Percentiles rank a stretch among this genome's conserved stretches.
phyloP scores from a whole-genome alignment of 1,140 invertebrate genomes.

The Drosophila pallidifrons region DNA sequence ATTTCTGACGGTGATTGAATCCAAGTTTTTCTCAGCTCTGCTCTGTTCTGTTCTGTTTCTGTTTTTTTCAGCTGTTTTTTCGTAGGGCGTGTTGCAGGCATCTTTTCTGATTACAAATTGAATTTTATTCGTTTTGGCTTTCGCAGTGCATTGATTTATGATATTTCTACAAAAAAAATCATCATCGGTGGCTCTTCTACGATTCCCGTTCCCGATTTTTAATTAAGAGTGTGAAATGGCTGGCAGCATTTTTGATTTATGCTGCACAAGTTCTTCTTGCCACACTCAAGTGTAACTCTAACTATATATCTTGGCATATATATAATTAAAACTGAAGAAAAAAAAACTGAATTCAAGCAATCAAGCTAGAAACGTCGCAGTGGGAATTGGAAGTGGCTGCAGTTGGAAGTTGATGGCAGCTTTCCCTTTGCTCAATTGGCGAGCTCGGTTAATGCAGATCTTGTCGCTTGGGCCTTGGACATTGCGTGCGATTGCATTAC shows the following conservation, averaged over 20 bases:
- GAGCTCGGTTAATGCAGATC: conserved; percentile 26
- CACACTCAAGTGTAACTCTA: conserved; percentile 2
- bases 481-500: conserved; percentile 82
- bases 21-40: conserved; percentile 12
- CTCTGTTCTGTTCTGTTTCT: background rate
- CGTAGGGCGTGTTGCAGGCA: conserved; percentile 67
- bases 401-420: conserved; percentile 24
- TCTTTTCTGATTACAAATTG: conserved; percentile 75
- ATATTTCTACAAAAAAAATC: conserved; percentile 57
- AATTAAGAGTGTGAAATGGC: conserved; percentile 73
- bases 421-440: conserved; percentile 59
- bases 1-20: conserved; percentile 66
- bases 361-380: conserved; percentile 39
- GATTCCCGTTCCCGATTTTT: conserved; percentile 55
- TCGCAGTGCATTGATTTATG: conserved; percentile 76
- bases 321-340: conserved; percentile 61
- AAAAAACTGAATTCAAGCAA: conserved; percentile 10
- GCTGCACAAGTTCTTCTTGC: conserved; percentile 38
- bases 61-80: conserved; percentile 8
- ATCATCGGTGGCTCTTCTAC: conserved; percentile 18
- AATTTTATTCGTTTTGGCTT: conserved; percentile 73
- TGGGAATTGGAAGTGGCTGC: conserved; percentile 1
- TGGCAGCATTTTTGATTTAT: conserved; percentile 71
- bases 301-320: conserved; percentile 27
- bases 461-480: conserved; percentile 51